phyloP scores from a whole-genome alignment of 2,888 invertebrate species.

The Scrobipalpa costella region DNA sequence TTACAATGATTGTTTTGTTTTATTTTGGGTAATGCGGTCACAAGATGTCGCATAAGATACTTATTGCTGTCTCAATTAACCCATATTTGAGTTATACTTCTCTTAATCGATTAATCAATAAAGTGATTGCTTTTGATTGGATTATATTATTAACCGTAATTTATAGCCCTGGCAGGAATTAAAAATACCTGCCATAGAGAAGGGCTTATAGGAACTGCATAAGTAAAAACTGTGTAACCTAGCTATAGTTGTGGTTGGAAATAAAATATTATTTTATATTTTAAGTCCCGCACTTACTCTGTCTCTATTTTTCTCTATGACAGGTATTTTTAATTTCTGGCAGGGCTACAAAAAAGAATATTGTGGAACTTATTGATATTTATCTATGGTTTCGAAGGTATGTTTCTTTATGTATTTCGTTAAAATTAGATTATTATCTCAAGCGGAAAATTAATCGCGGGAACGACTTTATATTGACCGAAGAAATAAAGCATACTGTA shows the following conservation, averaged over 20 bases:
- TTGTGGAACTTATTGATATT: too few species aligned
- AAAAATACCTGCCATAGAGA: too few species aligned
- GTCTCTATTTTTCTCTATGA: too few species aligned
- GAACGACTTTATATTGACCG: neutral
- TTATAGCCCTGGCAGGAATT: neutral
- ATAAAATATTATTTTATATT: too few species aligned
- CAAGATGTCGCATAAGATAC: neutral
- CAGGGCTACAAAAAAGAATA: too few species aligned
- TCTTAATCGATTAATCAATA: neutral
- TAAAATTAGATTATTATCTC: neutral
- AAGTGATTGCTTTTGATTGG: neutral
- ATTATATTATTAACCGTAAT: neutral
- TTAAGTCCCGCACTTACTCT: too few species aligned
- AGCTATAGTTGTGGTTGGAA: too few species aligned
- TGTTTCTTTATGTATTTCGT: neutral
- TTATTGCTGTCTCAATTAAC: neutral
- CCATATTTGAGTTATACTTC: neutral
- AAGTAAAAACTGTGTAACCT: too few species aligned
- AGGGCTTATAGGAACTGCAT: too few species aligned
- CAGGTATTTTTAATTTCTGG: too few species aligned
- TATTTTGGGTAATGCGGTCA: conserved; percentile 2
- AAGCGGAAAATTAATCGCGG: neutral
- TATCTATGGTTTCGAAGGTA: neutral
- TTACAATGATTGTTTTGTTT: conserved; percentile 8
- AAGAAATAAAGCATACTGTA: neutral